A percentile compares a stretch with the other conserved stretches of the same genome.
These are phyloP conservation scores for Listrodromus nycthemerus DNA, from an alignment of 2,888 invertebrate genomes.

Conservation along the genomic window DNA sequence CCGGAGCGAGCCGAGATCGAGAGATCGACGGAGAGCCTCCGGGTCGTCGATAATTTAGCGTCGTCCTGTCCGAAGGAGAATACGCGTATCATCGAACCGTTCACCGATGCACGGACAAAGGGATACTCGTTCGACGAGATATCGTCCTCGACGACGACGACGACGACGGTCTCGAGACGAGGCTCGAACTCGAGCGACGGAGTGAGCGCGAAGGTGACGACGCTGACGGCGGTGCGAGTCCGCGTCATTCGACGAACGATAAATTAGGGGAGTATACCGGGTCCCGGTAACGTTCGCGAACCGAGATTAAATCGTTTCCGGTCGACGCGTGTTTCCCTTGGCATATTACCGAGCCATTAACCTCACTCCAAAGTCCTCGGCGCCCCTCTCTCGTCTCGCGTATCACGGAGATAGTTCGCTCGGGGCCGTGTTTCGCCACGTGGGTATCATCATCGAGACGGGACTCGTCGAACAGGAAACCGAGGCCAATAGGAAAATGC, in stretches of 20 bases:
- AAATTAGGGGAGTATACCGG: slow-evolving; percentile 78
- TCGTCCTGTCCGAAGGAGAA: neutral
- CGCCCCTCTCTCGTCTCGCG: slow-evolving; percentile 45
- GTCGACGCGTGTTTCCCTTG: slow-evolving; percentile 80
- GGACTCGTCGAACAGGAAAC: slow-evolving; percentile 40
- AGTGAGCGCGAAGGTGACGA: slow-evolving; percentile 7
- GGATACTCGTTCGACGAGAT: neutral
- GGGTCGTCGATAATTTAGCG: neutral
- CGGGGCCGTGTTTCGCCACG: slow-evolving; percentile 50
- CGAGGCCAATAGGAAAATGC: slow-evolving; percentile 45
- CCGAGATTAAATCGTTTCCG: slow-evolving; percentile 83
- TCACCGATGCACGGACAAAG: neutral
- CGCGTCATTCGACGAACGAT: slow-evolving; percentile 79
- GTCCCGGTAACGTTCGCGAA: slow-evolving; percentile 67
- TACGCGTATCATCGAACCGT: neutral
- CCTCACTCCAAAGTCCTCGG: slow-evolving; percentile 61
- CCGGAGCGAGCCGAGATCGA: neutral
- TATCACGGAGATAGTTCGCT: slow-evolving; percentile 47
- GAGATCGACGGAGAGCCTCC: neutral
- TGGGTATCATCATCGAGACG: slow-evolving; percentile 48
- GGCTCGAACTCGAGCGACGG: neutral
- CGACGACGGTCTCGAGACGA: slow-evolving; percentile 2
- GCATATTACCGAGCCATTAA: slow-evolving; percentile 82
- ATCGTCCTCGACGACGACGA: too few species aligned
- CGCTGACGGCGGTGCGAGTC: slow-evolving; percentile 69